phyloP scores from a whole-genome alignment of 2,113 vertebrate genomes.

The Sphyrna mokarran region DNA sequence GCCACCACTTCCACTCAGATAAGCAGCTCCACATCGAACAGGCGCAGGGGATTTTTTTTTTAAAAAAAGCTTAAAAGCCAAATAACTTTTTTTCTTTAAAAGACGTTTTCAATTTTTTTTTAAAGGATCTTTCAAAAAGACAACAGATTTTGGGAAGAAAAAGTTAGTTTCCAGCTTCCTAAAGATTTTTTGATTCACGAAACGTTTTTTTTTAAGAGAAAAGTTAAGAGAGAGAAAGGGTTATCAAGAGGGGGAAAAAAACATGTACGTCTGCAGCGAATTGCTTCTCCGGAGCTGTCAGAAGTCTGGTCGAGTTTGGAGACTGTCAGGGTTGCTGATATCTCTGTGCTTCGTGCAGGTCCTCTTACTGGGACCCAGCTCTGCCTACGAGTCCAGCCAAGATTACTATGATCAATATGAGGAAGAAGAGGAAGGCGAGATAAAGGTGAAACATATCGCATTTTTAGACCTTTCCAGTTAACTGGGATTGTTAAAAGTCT shows the following conservation, averaged over 20 bases:
- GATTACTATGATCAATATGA: conserved; percentile 28
- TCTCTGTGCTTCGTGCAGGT: background rate
- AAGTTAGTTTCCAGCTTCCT: background rate
- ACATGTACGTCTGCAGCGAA: conserved; percentile 5
- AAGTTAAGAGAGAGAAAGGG: background rate
- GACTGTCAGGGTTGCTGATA: background rate
- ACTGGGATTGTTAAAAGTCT: background rate
- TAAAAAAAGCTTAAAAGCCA: background rate
- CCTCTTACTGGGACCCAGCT: background rate
- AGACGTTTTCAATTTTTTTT: background rate
- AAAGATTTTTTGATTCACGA: background rate
- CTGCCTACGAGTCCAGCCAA: conserved; percentile 24
- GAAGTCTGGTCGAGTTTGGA: background rate
- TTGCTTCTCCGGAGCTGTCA: background rate
- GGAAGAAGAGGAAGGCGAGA: background rate
- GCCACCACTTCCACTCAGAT: background rate
- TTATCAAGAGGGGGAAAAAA: background rate
- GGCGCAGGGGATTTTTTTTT: background rate
- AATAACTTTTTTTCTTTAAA: background rate
- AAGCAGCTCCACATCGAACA: conserved; percentile 14
- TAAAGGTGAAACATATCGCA: background rate
- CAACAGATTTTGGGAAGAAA: background rate
- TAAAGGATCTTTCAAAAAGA: background rate
- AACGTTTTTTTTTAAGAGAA: background rate
- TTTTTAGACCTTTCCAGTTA: background rate